phyloP scores from a whole-genome alignment of 2,113 vertebrate species.

The Gallinago jamesoni region DNA sequence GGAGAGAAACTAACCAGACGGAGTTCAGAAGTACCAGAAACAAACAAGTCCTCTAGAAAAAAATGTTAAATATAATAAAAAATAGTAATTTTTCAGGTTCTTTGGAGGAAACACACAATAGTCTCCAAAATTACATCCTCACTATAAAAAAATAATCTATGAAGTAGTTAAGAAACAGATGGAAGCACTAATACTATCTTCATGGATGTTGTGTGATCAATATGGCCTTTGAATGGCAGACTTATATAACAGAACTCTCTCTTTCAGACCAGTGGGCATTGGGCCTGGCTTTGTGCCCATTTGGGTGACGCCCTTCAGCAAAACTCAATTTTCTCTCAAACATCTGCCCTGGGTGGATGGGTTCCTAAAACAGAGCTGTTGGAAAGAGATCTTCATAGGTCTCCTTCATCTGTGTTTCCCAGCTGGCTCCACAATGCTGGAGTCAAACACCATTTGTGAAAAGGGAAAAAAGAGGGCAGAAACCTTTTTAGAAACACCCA shows the following conservation, averaged over 20 bases:
- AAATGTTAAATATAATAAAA: neutral
- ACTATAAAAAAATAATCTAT: neutral
- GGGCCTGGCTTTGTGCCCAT: neutral
- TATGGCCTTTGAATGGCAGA: neutral
- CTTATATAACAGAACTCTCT: neutral
- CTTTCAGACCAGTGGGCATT: neutral
- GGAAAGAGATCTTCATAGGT: neutral
- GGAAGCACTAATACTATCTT: neutral
- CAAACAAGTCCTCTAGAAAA: neutral
- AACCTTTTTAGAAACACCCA: neutral
- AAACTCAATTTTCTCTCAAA: neutral
- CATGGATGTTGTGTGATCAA: neutral
- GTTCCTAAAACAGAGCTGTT: neutral
- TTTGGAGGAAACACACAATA: neutral
- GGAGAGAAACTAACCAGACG: neutral
- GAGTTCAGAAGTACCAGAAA: neutral
- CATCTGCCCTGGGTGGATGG: neutral
- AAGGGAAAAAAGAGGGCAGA: neutral
- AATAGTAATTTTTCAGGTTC: neutral
- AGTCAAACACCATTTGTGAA: neutral
- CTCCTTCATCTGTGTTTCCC: neutral
- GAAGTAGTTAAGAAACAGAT: neutral
- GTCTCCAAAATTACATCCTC: neutral
- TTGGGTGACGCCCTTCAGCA: neutral
- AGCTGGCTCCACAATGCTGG: neutral